Percentiles rank a stretch among this genome's conserved stretches.
Conservation (phyloP, 1,140 invertebrate species). For the Drosophila guanche region DNA sequence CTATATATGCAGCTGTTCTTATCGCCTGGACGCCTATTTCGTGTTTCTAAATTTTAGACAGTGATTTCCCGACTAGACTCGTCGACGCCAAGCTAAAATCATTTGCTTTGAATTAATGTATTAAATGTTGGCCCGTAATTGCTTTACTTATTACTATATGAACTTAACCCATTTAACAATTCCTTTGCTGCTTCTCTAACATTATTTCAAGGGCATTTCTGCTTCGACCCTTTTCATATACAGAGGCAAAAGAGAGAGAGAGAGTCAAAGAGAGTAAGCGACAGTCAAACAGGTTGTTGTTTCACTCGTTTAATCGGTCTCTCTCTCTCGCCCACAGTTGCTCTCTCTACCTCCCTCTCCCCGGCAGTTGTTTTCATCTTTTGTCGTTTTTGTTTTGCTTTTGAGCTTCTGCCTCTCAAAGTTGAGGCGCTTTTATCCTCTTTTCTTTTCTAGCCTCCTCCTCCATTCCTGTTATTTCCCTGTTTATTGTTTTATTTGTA, state of each 20-base stretch:
- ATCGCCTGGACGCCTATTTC: too few relatives aligned
- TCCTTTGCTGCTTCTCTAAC: not conserved
- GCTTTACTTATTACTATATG: not conserved
- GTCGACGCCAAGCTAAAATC: not conserved
- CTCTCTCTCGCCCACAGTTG: slow-evolving; percentile 1
- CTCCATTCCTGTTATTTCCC: not conserved
- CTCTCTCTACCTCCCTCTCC: slow-evolving; percentile 13
- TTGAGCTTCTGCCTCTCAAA: slow-evolving; percentile 30
- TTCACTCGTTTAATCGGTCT: slow-evolving; percentile 7
- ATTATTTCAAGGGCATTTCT: slow-evolving; percentile 23
- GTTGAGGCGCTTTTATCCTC: slow-evolving; percentile 16
- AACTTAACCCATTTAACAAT: slow-evolving; percentile 1
- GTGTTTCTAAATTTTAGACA: too few relatives aligned
- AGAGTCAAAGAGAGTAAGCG: slow-evolving; percentile 4
- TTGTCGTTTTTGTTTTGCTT: slow-evolving; percentile 72
- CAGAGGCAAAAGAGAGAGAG: slow-evolving; percentile 9
- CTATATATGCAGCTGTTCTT: too few relatives aligned
- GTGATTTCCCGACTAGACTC: not conserved
- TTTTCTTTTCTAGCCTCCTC: slow-evolving; percentile 1
- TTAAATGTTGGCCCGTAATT: too few relatives aligned
- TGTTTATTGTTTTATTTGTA: slow-evolving; percentile 47
- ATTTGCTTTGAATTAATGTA: not conserved
- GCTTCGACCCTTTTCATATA: slow-evolving; percentile 15
- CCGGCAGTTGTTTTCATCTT: slow-evolving; percentile 42
- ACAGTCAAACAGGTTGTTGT: slow-evolving; percentile 35